Evolutionary conservation across 2,113 vertebrate species (phyloP), one percentile per base, ranked within the genome.

Genomic region (Odontesthes bonariensis): DNA sequence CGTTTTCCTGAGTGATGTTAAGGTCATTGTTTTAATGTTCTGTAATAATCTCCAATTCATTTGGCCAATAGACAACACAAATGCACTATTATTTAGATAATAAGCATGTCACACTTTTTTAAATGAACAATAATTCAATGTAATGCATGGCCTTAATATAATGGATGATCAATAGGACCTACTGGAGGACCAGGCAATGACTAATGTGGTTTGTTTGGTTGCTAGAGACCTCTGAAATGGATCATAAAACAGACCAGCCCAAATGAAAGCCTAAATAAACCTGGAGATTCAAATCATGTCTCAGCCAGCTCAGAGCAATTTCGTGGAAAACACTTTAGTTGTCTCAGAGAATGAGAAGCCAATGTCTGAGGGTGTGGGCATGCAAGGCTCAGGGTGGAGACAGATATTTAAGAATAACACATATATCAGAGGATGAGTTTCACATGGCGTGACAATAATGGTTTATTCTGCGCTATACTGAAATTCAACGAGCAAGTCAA

Each of bases 351-450:
- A 31, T 33, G 54, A 76, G 56, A 64, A 10, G 40, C 57, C 54
- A n/a, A 13, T 42, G 63, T 70, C 73, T 84, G 62, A 61, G 77
- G 80, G 81, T 82, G 85, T 72, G 76, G 73, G 38, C 49, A 66
- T 70, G 63, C 19, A 6, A 5, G 72, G 65, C 79, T 61, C 1
- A 14, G 33, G 55, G 40, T 68, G 65, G 53, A 75, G 66, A 62
- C 62, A 56, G 22, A 47, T 54, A 58, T 60, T 59, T 46, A 16
- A 58, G 8, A n/a, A 52, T 38, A 23, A 6, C 20, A 40, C 11
- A 58, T 35, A 14, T 51, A 71, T 57, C 31, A 73, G 17, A 64
- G 46, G 13, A 60, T 8, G 44, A 82, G 60, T 57, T 52, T 20
- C 49, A 49, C 31, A 59, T 13, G 40, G 42, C 38, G 42, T 40